These are phyloP conservation scores for Petrocephalus schoutedeni DNA, from an alignment of 2,797 vertebrate species.

Conservation along the genomic window DNA sequence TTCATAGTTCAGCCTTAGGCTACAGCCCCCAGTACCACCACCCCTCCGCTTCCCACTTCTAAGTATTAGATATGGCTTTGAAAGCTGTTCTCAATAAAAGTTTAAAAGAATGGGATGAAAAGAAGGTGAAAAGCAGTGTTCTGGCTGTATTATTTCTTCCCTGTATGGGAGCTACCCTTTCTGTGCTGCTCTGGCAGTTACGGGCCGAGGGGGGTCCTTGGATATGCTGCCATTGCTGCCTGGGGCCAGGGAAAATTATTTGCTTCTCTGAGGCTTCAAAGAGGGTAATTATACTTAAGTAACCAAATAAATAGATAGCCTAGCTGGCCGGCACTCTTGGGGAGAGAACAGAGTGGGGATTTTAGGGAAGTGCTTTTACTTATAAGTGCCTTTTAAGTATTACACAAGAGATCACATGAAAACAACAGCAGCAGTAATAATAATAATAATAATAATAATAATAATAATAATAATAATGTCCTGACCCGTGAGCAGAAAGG, in stretches of 20 bases:
- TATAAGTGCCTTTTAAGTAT: conserved; percentile 37
- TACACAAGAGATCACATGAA: conserved; percentile 58
- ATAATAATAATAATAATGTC: conserved; percentile 35
- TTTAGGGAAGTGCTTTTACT: conserved; percentile 60
- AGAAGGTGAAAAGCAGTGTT: conserved; percentile 72
- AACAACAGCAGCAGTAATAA: conserved; percentile 31
- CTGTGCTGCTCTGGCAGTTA: conserved; percentile 64
- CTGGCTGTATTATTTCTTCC: conserved; percentile 72
- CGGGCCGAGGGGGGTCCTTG: conserved; percentile 59
- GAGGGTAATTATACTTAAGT: conserved; percentile 80
- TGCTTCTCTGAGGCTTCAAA: conserved; percentile 81
- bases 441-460: conserved; percentile 17
- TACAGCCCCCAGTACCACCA: conserved; percentile 22
- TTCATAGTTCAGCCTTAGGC: conserved; percentile 54
- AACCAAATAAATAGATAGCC: conserved; percentile 80
- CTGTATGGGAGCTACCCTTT: conserved; percentile 73
- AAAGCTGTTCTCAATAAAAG: conserved; percentile 79
- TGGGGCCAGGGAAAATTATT: conserved; percentile 75
- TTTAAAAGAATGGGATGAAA: conserved; percentile 76
- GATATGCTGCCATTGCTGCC: conserved; percentile 69
- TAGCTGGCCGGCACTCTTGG: conserved; percentile 69
- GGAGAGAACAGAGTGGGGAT: conserved; percentile 65
- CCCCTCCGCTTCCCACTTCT: conserved; percentile 50
- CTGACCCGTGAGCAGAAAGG: conserved; percentile 41
- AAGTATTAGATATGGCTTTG: conserved; percentile 57